phyloP scores from a whole-genome alignment of 2,888 invertebrate genomes.

The Hedya salicella region DNA sequence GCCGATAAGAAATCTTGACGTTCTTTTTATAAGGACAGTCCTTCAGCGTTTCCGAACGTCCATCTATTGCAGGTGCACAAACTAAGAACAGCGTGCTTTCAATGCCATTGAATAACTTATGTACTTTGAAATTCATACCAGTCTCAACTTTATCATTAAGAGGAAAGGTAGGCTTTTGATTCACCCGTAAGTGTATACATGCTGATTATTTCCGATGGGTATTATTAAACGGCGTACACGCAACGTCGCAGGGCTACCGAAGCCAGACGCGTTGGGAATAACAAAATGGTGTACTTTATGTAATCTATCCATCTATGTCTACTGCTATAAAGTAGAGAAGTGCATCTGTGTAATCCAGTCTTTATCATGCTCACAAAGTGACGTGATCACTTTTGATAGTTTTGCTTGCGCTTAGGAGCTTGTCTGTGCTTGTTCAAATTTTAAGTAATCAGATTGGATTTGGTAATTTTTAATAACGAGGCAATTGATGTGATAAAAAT shows the following conservation, averaged over 20 bases:
- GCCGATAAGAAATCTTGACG: slow-evolving; percentile 12
- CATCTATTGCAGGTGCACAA: slow-evolving; percentile 31
- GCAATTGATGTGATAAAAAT: too few species aligned
- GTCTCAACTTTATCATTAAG: not conserved
- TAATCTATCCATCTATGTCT: slow-evolving; percentile 24
- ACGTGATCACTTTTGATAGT: too few species aligned
- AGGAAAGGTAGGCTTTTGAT: not conserved
- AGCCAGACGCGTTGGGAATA: slow-evolving; percentile 66
- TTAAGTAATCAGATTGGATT: too few species aligned
- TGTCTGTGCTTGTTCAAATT: too few species aligned
- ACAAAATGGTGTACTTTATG: slow-evolving; percentile 52
- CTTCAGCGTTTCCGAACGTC: slow-evolving; percentile 26
- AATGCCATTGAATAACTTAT: slow-evolving; percentile 31
- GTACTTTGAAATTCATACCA: not conserved
- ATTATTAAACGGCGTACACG: slow-evolving; percentile 59
- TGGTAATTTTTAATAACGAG: too few species aligned
- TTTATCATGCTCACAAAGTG: not conserved
- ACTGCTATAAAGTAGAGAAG: slow-evolving; percentile 14
- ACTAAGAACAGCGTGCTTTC: slow-evolving; percentile 20
- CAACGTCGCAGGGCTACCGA: slow-evolving; percentile 60
- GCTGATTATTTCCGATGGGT: slow-evolving; percentile 48
- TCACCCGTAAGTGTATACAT: slow-evolving; percentile 8
- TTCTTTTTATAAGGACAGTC: slow-evolving; percentile 3
- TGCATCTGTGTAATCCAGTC: not conserved
- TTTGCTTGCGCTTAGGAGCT: too few species aligned